A percentile compares a stretch with the other conserved stretches of the same genome.
Conservation (phyloP, 2,888 invertebrate genomes). For the Melinaea marsaeus region DNA sequence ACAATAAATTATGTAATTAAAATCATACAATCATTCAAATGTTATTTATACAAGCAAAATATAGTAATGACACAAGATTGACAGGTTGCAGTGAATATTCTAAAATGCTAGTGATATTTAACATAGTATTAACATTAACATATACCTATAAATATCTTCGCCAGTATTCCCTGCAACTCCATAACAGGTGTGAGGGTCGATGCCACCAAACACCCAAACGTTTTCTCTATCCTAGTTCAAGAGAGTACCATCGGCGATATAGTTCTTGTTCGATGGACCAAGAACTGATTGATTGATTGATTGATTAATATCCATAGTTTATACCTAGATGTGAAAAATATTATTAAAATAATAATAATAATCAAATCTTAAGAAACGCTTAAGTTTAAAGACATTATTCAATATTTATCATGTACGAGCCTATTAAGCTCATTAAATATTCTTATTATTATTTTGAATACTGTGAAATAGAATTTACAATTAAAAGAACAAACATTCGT, state of each 20-base stretch:
- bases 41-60: not conserved
- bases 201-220: conserved; percentile 83
- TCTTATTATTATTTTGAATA: too few species aligned
- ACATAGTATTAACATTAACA: not conserved
- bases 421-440: too few species aligned
- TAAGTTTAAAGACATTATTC: not conserved
- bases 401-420: too few species aligned
- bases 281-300: conserved; percentile 49
- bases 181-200: conserved; percentile 80
- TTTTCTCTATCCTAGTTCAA: conserved; percentile 79
- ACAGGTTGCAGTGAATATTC: too few species aligned
- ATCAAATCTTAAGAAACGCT: not conserved
- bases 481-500: not conserved
- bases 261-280: conserved; percentile 70
- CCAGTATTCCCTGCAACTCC: conserved; percentile 78
- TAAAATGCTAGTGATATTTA: not conserved
- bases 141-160: conserved; percentile 76
- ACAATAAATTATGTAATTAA: not conserved
- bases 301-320: conserved; percentile 64
- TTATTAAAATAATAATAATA: conserved; percentile 1
- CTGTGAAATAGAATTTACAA: too few species aligned
- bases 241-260: conserved; percentile 70
- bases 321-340: conserved; percentile 51
- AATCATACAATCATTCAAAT: not conserved
- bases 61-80: not conserved